phyloP scores from a whole-genome alignment of 1,140 invertebrate species.

The Drosophila miranda region DNA sequence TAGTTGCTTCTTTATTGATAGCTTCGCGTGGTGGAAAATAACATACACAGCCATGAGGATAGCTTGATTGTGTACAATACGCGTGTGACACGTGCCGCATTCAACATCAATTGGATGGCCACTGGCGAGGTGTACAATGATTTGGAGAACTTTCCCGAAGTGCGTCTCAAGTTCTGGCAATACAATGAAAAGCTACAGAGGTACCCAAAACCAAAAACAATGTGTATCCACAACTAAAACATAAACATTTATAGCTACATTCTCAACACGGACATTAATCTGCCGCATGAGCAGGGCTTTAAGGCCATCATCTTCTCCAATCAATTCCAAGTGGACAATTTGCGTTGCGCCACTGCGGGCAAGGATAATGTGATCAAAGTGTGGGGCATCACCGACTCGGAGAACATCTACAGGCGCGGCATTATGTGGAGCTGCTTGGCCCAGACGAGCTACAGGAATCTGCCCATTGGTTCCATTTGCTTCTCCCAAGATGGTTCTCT shows the following conservation, averaged over 20 bases:
- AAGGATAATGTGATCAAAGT: slow-evolving; percentile 89
- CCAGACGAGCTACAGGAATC: slow-evolving; percentile 86
- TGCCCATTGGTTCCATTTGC: slow-evolving; percentile 84
- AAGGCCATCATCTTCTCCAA: slow-evolving; percentile 87
- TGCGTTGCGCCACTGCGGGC: slow-evolving; percentile 86
- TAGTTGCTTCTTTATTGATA: slow-evolving; percentile 71
- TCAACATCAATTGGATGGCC: slow-evolving; percentile 90
- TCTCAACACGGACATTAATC: slow-evolving; percentile 89
- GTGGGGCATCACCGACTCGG: slow-evolving; percentile 86
- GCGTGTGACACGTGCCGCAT: slow-evolving; percentile 87
- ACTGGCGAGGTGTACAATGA: slow-evolving; percentile 88
- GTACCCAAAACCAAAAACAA: slow-evolving; percentile 81
- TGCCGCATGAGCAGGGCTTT: slow-evolving; percentile 87
- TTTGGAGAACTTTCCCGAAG: slow-evolving; percentile 85
- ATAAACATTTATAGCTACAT: slow-evolving; percentile 84
- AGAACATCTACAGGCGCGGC: slow-evolving; percentile 84
- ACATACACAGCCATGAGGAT: slow-evolving; percentile 87
- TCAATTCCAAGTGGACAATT: slow-evolving; percentile 80
- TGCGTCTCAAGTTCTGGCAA: slow-evolving; percentile 91
- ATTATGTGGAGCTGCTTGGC: slow-evolving; percentile 87
- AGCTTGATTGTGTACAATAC: slow-evolving; percentile 86
- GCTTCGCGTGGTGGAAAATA: slow-evolving; percentile 90
- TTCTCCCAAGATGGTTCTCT: slow-evolving; percentile 91
- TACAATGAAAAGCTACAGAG: slow-evolving; percentile 86
- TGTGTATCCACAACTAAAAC: not conserved